Evolutionary conservation across 1,140 invertebrate genomes (phyloP).

Genomic region (Brachionus paranguensis): DNA sequence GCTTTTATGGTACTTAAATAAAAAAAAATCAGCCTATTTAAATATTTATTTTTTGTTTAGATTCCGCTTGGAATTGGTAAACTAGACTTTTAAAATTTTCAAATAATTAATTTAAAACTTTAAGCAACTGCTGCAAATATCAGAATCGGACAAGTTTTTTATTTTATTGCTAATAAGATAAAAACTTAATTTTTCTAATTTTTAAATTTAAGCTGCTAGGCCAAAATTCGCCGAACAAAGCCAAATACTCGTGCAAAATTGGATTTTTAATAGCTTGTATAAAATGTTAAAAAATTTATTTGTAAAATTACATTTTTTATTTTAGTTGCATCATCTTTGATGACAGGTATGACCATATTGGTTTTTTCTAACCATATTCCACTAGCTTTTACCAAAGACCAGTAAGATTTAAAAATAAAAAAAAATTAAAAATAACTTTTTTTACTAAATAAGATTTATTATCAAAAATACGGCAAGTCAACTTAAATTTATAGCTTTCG

Average conservation of each 20-base stretch:
- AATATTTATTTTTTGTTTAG: not conserved
- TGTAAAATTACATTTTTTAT: not conserved
- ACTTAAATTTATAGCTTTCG: not conserved
- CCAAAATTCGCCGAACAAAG: not conserved
- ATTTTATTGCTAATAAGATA: too few species aligned
- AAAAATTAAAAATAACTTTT: too few species aligned
- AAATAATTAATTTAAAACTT: not conserved
- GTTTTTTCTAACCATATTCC: not conserved
- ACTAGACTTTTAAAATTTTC: not conserved
- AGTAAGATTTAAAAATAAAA: not conserved
- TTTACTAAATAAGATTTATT: not conserved
- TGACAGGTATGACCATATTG: not conserved
- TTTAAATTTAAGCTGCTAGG: not conserved
- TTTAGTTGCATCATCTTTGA: not conserved
- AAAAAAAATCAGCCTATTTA: not conserved
- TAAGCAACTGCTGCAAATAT: conserved; percentile 5
- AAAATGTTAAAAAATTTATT: not conserved
- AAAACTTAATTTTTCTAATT: not conserved
- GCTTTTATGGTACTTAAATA: not conserved
- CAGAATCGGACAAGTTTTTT: not conserved
- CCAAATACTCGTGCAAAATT: not conserved
- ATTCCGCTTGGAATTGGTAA: conserved; percentile 29
- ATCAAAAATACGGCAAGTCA: not conserved
- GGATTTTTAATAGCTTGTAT: not conserved
- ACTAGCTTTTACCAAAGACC: not conserved